Base-by-base conservation (phyloP, 2,797 vertebrate genomes). In the Diglossa cyanea region DNA sequence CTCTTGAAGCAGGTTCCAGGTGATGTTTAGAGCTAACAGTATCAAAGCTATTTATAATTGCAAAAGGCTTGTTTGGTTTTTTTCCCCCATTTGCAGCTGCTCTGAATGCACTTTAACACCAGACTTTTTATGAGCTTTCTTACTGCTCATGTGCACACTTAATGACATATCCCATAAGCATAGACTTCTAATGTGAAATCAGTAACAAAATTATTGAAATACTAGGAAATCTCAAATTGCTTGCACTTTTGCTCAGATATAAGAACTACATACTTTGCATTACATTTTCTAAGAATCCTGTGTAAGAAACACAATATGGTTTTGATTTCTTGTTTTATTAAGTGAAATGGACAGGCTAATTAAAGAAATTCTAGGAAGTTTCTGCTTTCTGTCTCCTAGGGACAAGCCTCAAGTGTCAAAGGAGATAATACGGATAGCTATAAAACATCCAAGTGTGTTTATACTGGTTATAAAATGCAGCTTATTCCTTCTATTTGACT, bases 361-460 rank as follows among this genome's bases (percentile, higher is more conserved):
- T 95, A 95, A 88, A 95, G 75, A 95, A 95, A 95, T 95, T 91
- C 90, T 88, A 96, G 91, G 90, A 96, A 95, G 95, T 95, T 95
- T 95, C 95, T 96, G 94, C 63, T 93, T 95, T 95, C 74, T 95
- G 51, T 94, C 90, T 95, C 92, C 86, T 60, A 81, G 58, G 88
- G 80, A 94, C 86, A 92, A 85, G 92, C 80, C 60, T 95, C 70
- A 88, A 76, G 94, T 88, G 84, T 92, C 94, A 95, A 93, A 93
- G 88, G 83, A 97, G 96, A 95, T 96, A 90, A 94, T 79, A 81
- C 37, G 40, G 68, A 78, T 76, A 80, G 63, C 95, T 93, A 51
- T 95, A 95, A 96, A 97, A 93, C 92, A 95, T 67, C 51, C 44
- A 73, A 93, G 44, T 74, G 79, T 93, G 90, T 95, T 96, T 95